These are phyloP conservation scores for Saxidomus purpurata DNA, from an alignment of 1,140 invertebrate genomes.

Conservation along the genomic window DNA sequence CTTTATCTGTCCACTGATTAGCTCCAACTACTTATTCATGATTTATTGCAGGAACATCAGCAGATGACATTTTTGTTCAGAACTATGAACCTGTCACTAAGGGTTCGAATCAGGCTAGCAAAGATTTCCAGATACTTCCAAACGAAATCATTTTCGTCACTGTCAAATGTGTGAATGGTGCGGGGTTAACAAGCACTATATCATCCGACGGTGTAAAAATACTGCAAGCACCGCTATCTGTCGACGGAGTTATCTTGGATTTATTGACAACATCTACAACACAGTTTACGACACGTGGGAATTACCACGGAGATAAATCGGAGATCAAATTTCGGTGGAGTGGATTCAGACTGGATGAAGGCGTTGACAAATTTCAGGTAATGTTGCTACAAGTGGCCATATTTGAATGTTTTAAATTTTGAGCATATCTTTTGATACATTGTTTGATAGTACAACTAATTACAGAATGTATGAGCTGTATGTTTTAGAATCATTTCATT, in stretches of 20 bases:
- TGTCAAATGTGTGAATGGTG: neutral
- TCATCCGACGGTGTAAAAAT: constrained; percentile 13
- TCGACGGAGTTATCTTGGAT: neutral
- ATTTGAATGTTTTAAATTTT: neutral
- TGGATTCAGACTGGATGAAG: neutral
- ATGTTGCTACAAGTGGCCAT: neutral
- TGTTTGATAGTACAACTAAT: too few species aligned
- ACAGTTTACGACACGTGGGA: neutral
- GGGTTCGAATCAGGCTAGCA: neutral
- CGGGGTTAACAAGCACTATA: neutral
- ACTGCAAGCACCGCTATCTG: neutral
- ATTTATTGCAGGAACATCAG: neutral
- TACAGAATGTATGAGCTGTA: too few species aligned
- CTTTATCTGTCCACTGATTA: too few species aligned
- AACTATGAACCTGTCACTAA: neutral
- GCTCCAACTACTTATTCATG: neutral
- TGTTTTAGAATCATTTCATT: too few species aligned
- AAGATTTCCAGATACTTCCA: neutral
- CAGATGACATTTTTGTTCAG: neutral
- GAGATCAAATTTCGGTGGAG: constrained; percentile 15
- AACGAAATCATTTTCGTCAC: neutral
- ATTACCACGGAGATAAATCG: constrained; percentile 17
- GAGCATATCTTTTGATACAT: neutral
- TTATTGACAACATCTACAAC: neutral
- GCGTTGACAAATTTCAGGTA: constrained; percentile 9